A percentile compares a stretch with the other conserved stretches of the same genome.
Evolutionary conservation across 2,888 invertebrate species (phyloP).

Genomic region (Athrips mouffetella): DNA sequence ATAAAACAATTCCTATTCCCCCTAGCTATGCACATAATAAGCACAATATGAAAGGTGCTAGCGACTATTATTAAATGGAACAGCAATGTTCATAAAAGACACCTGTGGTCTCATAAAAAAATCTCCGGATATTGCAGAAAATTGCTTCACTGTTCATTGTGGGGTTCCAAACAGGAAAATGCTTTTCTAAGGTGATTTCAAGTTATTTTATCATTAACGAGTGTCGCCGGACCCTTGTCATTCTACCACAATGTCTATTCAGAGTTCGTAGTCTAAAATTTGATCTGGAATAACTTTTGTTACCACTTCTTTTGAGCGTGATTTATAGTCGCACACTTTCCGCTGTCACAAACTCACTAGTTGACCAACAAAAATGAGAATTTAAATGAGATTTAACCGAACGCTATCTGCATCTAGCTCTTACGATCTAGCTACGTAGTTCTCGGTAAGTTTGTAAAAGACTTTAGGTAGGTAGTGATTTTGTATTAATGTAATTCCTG

Average conservation of each 20-base stretch:
- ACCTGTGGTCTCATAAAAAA: constrained; percentile 63
- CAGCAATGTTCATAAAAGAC: constrained; percentile 56
- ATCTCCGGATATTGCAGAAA: constrained; percentile 45
- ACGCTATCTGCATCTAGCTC: neutral
- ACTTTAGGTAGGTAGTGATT: too few species aligned
- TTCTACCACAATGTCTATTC: neutral
- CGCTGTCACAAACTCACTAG: neutral
- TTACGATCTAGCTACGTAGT: too few species aligned
- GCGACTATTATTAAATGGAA: constrained; percentile 44
- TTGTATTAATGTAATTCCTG: too few species aligned
- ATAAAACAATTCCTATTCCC: neutral
- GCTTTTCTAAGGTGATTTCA: constrained; percentile 36
- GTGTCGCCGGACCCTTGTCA: constrained; percentile 46
- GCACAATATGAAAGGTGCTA: constrained; percentile 45
- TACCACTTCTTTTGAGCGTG: neutral
- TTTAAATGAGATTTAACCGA: neutral
- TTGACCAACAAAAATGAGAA: neutral
- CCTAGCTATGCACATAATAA: constrained; percentile 3
- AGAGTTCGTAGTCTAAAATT: constrained; percentile 1
- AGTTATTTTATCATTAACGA: constrained; percentile 44
- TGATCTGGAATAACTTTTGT: constrained; percentile 3
- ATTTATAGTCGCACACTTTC: neutral
- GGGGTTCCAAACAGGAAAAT: constrained; percentile 37
- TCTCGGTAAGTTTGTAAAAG: too few species aligned
- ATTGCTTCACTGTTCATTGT: constrained; percentile 49